Conservation (phyloP, 1,140 invertebrate genomes). For the Pseudomyrmex pallidus region DNA sequence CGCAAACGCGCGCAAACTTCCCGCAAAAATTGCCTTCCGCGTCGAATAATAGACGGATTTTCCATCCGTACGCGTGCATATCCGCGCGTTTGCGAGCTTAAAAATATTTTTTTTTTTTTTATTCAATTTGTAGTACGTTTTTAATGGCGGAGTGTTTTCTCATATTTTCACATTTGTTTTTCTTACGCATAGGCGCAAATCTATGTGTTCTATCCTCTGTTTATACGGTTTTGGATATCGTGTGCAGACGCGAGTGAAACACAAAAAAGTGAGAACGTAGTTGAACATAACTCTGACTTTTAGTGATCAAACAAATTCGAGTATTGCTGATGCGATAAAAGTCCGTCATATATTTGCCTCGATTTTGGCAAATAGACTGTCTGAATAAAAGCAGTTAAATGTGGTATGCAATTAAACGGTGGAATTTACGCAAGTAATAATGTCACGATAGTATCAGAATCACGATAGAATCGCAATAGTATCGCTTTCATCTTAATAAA, state of each 20-base stretch:
- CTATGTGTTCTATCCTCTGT: neutral
- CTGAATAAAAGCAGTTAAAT: no score
- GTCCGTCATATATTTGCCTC: no score
- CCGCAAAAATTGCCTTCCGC: constrained; percentile 25
- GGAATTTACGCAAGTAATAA: no score
- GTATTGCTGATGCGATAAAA: no score
- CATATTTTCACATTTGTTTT: neutral
- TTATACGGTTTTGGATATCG: neutral
- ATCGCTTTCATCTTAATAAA: no score
- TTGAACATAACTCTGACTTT: no score
- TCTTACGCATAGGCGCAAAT: neutral
- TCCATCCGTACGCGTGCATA: neutral
- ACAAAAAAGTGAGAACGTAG: no score
- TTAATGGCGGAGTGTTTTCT: neutral
- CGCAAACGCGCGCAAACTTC: constrained; percentile 6
- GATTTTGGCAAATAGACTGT: no score
- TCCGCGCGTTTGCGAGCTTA: neutral
- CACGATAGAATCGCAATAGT: no score
- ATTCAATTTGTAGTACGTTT: neutral
- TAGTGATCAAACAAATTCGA: no score
- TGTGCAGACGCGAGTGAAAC: neutral
- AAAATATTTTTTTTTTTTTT: constrained; percentile 19
- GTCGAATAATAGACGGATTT: neutral
- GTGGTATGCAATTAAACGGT: no score
- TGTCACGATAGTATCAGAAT: no score